Evolutionary conservation across 1,140 invertebrate species (phyloP).

Genomic region (Bombus sibiricus): DNA sequence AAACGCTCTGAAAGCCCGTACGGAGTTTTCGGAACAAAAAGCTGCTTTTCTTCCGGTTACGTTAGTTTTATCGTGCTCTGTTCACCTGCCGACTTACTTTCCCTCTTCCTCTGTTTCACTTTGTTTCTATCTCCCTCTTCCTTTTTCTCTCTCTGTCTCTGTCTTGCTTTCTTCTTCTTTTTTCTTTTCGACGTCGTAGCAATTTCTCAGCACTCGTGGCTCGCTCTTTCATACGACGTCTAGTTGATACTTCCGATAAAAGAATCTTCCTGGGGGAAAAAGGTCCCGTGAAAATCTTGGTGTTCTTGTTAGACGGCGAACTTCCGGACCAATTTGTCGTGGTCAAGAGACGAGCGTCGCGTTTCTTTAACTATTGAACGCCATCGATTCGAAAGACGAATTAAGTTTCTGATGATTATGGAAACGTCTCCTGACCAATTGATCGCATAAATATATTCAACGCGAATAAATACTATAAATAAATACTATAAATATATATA

Average conservation of each 20-base stretch:
- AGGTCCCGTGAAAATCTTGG: conserved; percentile 3
- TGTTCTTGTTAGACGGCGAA: conserved; percentile 6
- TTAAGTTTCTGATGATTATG: not conserved
- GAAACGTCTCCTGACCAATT: not conserved
- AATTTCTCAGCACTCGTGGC: conserved; percentile 24
- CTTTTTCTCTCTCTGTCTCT: not conserved
- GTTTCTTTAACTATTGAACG: not conserved
- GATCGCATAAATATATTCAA: not conserved
- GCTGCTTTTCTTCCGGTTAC: conserved; percentile 55
- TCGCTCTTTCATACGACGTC: conserved; percentile 26
- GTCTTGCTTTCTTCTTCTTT: not conserved
- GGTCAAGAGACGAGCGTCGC: not conserved
- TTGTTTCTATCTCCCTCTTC: not conserved
- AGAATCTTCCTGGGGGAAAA: conserved; percentile 27
- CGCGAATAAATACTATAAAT: not conserved
- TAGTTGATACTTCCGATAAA: conserved; percentile 45
- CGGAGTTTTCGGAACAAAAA: conserved; percentile 65
- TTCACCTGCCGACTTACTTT: conserved; percentile 51
- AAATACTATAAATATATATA: too few species aligned
- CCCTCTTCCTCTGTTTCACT: not conserved
- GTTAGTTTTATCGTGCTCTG: conserved; percentile 48
- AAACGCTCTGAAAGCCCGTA: conserved; percentile 58
- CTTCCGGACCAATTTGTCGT: conserved; percentile 19
- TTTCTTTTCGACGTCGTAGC: not conserved
- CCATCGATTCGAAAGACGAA: not conserved